Evolutionary conservation across 2,797 vertebrate genomes (phyloP), one percentile per base, ranked within the genome.

Genomic region (Rallus crepitans): DNA sequence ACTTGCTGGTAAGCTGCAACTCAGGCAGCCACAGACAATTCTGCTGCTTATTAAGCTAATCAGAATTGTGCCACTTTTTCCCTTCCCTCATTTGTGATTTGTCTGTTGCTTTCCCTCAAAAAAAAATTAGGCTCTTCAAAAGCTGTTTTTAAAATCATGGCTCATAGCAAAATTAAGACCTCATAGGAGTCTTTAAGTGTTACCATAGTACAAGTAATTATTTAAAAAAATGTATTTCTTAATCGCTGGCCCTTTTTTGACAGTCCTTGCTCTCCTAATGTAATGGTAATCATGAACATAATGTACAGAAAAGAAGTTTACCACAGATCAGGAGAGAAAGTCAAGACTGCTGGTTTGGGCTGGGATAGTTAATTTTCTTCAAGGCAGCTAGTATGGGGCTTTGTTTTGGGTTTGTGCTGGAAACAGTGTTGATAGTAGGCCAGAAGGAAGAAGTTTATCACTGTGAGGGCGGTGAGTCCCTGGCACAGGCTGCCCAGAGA

Each of bases 11-110:
- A 70, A 68, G 33, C 52, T 87, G 78, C 60, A 82, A 27, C 59
- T 84, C 39, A 28, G 70, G 56, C 65, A 81, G 80, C 45, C 50
- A 10, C 33, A 89, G 37, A 52, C 31, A 87, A 71, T 90, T 93
- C 45, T 77, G 48, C 48, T 91, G 77, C 53, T 91, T 70, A 64
- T 87, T 76, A 89, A 87, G 70, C 42, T 84, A 85, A 89, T 80
- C 48, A 82, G 52, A 87, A 69, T 30, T 4, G 3, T 79, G 57
- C 60, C 28, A 48, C 35, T 92, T 64, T 27, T 40, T 89, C 47
- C 56, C n/a, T 93, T 84, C 71, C 24, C 61, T 31, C 31, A 37
- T 30, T 56, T 70, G n/a, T 1, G 1, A 66, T 87, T 91, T 91
- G 42, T 40, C 25, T 70, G 30, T 80, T 96, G 60, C 79, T 25